Evolutionary conservation across 2,888 invertebrate genomes (phyloP).

Genomic region (Chrysodeixis includens): DNA sequence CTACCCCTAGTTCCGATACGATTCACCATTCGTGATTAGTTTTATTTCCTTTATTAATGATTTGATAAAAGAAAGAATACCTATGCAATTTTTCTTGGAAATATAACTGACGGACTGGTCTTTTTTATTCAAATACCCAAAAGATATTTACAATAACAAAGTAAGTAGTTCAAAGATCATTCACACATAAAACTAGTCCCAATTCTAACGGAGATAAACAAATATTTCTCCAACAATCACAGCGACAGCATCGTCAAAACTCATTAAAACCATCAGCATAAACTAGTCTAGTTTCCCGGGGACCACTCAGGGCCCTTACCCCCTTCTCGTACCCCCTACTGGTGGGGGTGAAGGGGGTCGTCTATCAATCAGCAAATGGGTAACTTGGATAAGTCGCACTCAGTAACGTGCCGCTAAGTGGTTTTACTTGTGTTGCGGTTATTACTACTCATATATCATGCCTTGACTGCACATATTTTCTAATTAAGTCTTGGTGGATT

Average conservation of each 20-base stretch:
- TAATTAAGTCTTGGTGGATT: constrained; percentile 34
- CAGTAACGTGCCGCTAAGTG: constrained; percentile 49
- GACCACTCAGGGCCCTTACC: neutral
- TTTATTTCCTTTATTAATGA: no score
- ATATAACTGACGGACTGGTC: no score
- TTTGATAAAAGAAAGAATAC: no score
- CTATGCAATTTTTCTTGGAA: no score
- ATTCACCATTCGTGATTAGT: no score
- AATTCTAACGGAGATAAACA: neutral
- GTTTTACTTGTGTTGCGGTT: constrained; percentile 43
- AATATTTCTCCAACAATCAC: neutral
- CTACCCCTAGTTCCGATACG: no score
- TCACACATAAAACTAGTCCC: no score
- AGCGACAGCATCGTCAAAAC: neutral
- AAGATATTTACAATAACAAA: no score
- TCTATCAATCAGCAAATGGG: constrained; percentile 55
- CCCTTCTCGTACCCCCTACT: neutral
- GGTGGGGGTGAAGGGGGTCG: constrained; percentile 22
- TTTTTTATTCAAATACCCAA: no score
- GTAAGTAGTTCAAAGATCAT: no score
- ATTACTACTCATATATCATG: constrained; percentile 42
- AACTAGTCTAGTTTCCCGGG: constrained; percentile 1
- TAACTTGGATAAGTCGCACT: constrained; percentile 43
- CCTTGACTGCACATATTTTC: constrained; percentile 17
- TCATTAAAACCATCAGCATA: neutral